Conservation (phyloP, 2,797 vertebrate genomes). For the Pipistrellus kuhlii region DNA sequence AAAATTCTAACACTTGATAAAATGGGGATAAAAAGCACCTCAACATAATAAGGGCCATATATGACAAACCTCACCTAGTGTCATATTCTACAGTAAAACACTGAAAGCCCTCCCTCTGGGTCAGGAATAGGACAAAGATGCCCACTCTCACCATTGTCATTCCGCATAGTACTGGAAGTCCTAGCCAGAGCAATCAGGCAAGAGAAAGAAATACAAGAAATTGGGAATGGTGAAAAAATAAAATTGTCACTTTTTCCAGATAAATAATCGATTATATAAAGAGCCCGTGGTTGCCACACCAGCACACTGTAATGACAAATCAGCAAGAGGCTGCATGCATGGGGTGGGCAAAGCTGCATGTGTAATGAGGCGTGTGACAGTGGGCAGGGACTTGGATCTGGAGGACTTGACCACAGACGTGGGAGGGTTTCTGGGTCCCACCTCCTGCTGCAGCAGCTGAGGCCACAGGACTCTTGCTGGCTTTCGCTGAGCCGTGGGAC, state of each 20-base stretch:
- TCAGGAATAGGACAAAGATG: neutral
- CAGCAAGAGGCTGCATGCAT: too few species aligned
- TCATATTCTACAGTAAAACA: neutral
- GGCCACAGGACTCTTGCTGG: too few species aligned
- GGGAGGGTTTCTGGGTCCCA: too few species aligned
- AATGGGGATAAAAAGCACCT: neutral
- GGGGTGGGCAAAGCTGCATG: too few species aligned
- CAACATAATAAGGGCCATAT: neutral
- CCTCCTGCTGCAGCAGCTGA: too few species aligned
- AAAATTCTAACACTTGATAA: neutral
- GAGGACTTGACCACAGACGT: too few species aligned
- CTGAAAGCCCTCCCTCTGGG: neutral
- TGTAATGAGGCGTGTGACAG: fast-evolving
- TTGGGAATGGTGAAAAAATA: neutral
- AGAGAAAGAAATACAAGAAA: neutral
- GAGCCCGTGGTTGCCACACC: too few species aligned
- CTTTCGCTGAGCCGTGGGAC: too few species aligned
- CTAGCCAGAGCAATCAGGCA: neutral
- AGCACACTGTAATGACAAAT: too few species aligned
- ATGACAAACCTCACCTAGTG: neutral
- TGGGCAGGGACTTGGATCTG: too few species aligned
- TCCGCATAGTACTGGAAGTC: neutral
- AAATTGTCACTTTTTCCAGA: neutral
- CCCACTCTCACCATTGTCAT: neutral
- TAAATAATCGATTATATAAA: neutral